phyloP scores from a whole-genome alignment of 2,113 vertebrate genomes.

The Podilymbus podiceps region DNA sequence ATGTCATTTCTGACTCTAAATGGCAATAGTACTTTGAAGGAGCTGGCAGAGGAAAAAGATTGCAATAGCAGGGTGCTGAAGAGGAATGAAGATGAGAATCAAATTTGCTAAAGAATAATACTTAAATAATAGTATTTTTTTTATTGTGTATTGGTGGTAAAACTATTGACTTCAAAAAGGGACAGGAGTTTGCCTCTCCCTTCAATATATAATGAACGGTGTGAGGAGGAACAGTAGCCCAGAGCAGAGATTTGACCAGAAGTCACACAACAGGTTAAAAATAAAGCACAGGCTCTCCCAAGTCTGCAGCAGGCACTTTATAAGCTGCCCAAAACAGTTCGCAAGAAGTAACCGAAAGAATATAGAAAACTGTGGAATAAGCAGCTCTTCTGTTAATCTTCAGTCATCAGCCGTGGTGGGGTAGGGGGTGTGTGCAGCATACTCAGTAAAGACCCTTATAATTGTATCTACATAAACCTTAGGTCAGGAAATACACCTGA shows the following conservation, averaged over 20 bases:
- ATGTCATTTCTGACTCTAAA: neutral
- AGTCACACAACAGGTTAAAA: neutral
- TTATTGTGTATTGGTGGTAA: neutral
- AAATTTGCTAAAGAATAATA: neutral
- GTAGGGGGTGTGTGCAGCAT: neutral
- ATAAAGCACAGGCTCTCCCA: neutral
- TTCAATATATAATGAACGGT: neutral
- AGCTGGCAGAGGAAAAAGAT: neutral
- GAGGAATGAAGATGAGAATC: neutral
- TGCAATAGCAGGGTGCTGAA: neutral
- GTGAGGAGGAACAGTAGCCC: neutral
- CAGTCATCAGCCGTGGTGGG: rapidly evolving
- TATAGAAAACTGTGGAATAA: neutral
- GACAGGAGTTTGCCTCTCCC: neutral
- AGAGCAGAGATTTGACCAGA: neutral
- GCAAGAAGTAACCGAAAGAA: neutral
- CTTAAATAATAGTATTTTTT: neutral
- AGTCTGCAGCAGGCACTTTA: neutral
- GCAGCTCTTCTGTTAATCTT: neutral
- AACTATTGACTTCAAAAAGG: neutral
- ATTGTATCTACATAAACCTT: neutral
- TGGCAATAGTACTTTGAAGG: neutral
- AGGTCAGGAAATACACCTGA: slow-evolving; percentile 47
- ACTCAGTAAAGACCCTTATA: neutral
- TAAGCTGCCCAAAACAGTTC: neutral